Evolutionary conservation across 1,140 invertebrate genomes (phyloP).

Genomic region (Plodia interpunctella): DNA sequence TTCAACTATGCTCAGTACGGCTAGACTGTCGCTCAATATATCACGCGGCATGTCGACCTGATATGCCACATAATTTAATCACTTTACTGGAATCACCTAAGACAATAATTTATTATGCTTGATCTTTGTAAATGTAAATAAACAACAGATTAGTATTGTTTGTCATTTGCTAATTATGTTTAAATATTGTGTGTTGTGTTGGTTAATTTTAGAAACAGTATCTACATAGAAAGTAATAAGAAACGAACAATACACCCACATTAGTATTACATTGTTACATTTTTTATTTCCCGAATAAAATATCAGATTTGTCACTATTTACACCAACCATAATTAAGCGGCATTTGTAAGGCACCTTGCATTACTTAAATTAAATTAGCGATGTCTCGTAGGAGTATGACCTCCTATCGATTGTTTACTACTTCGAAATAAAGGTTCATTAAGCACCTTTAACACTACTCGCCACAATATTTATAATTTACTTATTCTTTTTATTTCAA

Average conservation of each 20-base stretch:
- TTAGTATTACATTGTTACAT: no score
- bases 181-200: no score
- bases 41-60: conserved; percentile 55
- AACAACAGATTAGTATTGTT: neutral
- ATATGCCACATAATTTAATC: conserved; percentile 23
- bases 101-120: neutral
- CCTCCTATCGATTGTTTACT: conserved; percentile 17
- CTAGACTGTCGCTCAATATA: conserved; percentile 65
- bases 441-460: neutral
- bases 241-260: no score
- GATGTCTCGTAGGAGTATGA: conserved; percentile 8
- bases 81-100: conserved; percentile 1
- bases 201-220: no score
- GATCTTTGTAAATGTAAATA: neutral
- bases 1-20: conserved; percentile 65
- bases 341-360: neutral
- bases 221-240: no score
- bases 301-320: no score
- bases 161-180: no score
- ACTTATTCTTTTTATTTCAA: no score
- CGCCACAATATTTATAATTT: no score
- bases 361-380: conserved; percentile 13
- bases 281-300: no score
- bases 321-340: no score
- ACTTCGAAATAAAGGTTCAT: conserved; percentile 4